Base-by-base conservation (phyloP, 2,888 invertebrate genomes). In the Cynaeus angustus region DNA sequence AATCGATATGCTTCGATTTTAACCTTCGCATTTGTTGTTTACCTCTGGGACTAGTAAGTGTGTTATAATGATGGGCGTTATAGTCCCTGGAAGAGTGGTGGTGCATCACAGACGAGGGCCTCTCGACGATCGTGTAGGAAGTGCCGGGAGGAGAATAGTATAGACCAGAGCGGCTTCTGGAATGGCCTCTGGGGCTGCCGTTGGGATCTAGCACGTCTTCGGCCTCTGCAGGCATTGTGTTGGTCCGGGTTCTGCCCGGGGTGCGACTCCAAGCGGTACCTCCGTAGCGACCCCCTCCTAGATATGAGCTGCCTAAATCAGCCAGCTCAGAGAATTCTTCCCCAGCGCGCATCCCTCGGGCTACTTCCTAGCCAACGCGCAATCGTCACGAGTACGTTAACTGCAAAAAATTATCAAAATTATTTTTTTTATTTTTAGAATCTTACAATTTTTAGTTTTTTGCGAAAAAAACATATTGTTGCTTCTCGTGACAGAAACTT, bases 131-230 rank as follows among this genome's bases (percentile, higher is more conserved):
- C 81, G 95, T 95, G 86, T 95, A 95, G 68, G 94, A 94, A 75
- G 95, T 95, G 72, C 95, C 95, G 26, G 95, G 95, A 66, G 95
- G 95, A 74, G 94, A 95, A 85, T 94, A 95, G 86, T 95, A 95
- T 74, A 92, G 87, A 74, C 93, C 91, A 75, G 92, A 89, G 52
- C 91, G 89, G 74, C 89, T 88, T 77, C 91, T 86, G 84, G 78
- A 72, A 50, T 77, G 78, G 75, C 83, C 80, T 77, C 84, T 75
- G 78, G 85, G 83, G 81, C 86, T 82, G 77, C 85, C 79, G 79
- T 82, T 79, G 85, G 88, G 87, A 81, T 87, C 88, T 84, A 88
- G 86, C 80, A 86, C 84, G 85, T 88, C 88, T 81, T 89, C 85
- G 83, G 89, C 86, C 86, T 89, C 85, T 85, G 89, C 88, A 86